Conservation (phyloP, 2,797 vertebrate species). For the Mormyrops boulengeri region DNA sequence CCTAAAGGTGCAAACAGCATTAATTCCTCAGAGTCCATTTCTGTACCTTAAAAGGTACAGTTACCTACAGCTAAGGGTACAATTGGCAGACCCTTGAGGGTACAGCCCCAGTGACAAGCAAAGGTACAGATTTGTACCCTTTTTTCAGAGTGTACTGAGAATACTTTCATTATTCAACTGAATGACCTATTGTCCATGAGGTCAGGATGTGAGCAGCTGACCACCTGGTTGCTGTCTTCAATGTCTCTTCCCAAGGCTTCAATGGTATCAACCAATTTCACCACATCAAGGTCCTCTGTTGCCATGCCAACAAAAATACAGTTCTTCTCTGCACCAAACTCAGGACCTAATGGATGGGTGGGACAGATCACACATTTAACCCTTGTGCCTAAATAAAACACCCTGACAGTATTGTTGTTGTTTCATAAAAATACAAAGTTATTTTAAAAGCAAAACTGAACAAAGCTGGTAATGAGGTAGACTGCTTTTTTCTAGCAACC, state of each 20-base stretch:
- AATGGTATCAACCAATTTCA: constrained; percentile 78
- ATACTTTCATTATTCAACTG: background rate
- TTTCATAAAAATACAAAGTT: background rate
- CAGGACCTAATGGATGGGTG: constrained; percentile 63
- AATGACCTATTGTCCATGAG: background rate
- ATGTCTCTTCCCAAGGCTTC: constrained; percentile 77
- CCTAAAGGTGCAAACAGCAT: background rate
- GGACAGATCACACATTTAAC: background rate
- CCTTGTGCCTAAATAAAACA: background rate
- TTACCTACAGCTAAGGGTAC: background rate
- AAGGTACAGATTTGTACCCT: background rate
- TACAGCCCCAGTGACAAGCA: background rate
- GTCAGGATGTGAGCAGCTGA: background rate
- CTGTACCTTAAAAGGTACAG: background rate
- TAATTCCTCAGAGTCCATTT: background rate
- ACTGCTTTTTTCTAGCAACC: background rate
- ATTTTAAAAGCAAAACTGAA: background rate
- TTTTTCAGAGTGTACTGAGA: background rate
- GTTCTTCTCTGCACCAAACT: constrained; percentile 72
- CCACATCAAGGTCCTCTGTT: constrained; percentile 77
- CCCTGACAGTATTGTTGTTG: background rate
- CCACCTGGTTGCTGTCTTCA: constrained; percentile 87
- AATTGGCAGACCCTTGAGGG: background rate
- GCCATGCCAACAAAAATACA: constrained; percentile 86
- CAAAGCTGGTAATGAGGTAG: background rate